Conservation (phyloP, 2,113 vertebrate species). For the Mugil cephalus region DNA sequence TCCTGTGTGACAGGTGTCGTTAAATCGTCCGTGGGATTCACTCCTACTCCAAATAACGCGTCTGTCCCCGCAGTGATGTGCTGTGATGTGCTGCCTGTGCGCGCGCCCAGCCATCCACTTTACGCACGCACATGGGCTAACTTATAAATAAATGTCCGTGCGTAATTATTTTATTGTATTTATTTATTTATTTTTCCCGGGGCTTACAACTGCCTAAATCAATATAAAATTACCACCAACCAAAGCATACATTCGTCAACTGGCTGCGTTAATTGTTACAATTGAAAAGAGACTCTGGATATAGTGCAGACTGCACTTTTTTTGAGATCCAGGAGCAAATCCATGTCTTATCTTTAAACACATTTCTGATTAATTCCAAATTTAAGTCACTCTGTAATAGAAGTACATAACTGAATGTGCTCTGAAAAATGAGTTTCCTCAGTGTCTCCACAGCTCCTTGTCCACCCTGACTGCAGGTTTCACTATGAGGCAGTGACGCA, state of each 20-base stretch:
- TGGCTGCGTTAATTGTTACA: background rate
- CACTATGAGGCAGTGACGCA: conserved; percentile 41
- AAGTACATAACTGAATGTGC: conserved; percentile 7
- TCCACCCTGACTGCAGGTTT: conserved; percentile 12
- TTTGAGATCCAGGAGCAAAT: conserved; percentile 2
- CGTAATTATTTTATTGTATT: conserved; percentile 11
- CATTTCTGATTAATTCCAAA: conserved; percentile 4
- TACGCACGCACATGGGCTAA: conserved; percentile 72
- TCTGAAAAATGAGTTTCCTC: background rate
- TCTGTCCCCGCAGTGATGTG: conserved; percentile 62
- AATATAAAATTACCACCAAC: background rate
- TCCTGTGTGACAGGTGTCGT: conserved; percentile 25
- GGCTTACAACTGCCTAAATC: conserved; percentile 14
- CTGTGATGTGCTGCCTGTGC: conserved; percentile 56
- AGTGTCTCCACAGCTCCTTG: background rate
- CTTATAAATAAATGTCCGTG: conserved; percentile 37
- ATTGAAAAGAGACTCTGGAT: background rate
- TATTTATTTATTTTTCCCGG: background rate
- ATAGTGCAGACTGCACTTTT: background rate
- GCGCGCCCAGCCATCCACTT: conserved; percentile 67
- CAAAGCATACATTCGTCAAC: background rate
- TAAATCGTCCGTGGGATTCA: conserved; percentile 52
- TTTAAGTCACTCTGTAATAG: background rate
- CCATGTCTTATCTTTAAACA: conserved; percentile 9
- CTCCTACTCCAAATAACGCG: conserved; percentile 45